Evolutionary conservation across 2,888 invertebrate species (phyloP), one percentile per base, ranked within the genome.

Genomic region (Biston stratarius): DNA sequence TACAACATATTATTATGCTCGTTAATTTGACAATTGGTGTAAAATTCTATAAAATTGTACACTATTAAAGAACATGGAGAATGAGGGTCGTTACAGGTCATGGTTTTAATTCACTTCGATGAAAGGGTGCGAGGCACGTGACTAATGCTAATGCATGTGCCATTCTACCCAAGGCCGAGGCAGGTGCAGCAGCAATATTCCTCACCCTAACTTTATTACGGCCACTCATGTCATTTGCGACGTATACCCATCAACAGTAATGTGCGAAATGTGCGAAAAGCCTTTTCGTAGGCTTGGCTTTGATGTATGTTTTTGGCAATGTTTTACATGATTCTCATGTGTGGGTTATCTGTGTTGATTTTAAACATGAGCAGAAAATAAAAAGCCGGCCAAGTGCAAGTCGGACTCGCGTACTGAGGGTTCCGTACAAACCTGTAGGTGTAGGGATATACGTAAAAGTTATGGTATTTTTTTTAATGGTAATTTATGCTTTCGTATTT

Each of bases 61-160:
- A 49, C 3, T 11, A 24, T 2, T 33, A 45, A 5, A 12, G 6
- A 45, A 10, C 15, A 24, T 3, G 7, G 14, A 9, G 33, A 38
- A 52, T 38, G 5, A 9, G 38, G 36, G 38, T 36, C n/a, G 10
- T 5, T 0, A 2, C 14, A 0, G 38, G 10, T 38, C 9, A 6
- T n/a, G 12, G 8, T 6, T 36, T 10, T n/a, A 51, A 6, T 44
- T 34, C 12, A 77, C 77, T 77, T 74, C 74, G 75, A 77, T 78
- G 77, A 76, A 77, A 71, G 74, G 71, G 56, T 55, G 69, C 71
- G 74, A 74, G 67, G 56, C 59, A 36, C 60, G 83, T 84, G 83
- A 85, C 84, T 86, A 84, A 88, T 86, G 81, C 79, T 55, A 44
- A 44, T 55, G 33, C 55, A 82, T 69, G 72, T 68, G 73, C 71